phyloP scores from a whole-genome alignment of 2,797 vertebrate species.

The Rhinoraja longicauda region DNA sequence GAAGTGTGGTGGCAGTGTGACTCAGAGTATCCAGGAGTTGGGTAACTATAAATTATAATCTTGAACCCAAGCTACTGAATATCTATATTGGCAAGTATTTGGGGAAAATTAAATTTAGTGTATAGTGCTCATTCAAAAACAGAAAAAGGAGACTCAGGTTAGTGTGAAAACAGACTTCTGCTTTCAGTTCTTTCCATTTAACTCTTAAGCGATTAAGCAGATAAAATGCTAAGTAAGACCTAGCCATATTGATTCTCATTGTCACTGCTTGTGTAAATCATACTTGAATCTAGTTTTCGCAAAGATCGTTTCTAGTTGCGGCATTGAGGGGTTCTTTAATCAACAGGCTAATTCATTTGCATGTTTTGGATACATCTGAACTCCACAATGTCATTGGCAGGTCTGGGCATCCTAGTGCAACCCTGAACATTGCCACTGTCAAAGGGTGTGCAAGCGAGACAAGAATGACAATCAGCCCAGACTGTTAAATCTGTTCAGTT shows the following conservation, averaged over 20 bases:
- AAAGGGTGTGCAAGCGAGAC: not conserved
- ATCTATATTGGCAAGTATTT: not conserved
- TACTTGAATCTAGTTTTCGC: not conserved
- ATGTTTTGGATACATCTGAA: not conserved
- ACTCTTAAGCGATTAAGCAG: conserved; percentile 18
- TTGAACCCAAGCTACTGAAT: not conserved
- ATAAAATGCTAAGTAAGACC: not conserved
- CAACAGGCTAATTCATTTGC: not conserved
- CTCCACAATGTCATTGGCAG: not conserved
- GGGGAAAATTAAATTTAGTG: not conserved
- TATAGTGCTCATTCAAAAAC: conserved; percentile 8
- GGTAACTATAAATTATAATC: conserved; percentile 27
- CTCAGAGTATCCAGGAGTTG: conserved; percentile 24
- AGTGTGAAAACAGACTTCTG: not conserved
- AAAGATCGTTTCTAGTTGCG: not conserved
- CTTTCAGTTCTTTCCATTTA: not conserved
- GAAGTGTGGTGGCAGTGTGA: conserved; percentile 31
- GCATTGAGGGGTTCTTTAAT: not conserved
- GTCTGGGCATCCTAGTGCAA: not conserved
- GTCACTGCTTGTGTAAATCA: too few species aligned
- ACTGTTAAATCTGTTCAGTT: not conserved
- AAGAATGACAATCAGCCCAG: not conserved
- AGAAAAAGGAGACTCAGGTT: not conserved
- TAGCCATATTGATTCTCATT: not conserved
- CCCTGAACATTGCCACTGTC: not conserved